phyloP scores from a whole-genome alignment of 2,888 invertebrate species.

The Callyntrura guangdongensis region DNA sequence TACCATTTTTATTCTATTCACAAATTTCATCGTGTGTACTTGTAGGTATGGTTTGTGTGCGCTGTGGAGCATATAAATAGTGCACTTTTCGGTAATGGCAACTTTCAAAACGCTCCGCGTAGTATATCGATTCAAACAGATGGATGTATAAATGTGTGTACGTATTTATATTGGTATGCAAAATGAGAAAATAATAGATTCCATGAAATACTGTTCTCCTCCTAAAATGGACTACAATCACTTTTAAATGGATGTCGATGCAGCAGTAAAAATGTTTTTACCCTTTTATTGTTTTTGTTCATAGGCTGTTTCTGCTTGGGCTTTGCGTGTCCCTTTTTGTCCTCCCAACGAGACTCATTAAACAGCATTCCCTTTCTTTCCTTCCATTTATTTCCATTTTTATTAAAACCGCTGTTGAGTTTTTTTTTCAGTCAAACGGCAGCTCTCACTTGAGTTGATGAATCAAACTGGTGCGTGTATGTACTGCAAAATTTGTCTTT shows the following conservation, averaged over 20 bases:
- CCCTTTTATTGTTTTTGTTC: background rate
- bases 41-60: too few species aligned
- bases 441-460: conserved; percentile 8
- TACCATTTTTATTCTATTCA: too few species aligned
- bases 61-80: too few species aligned
- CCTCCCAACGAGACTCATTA: background rate
- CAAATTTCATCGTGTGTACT: too few species aligned
- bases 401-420: background rate
- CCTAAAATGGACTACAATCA: background rate
- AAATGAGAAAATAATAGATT: background rate
- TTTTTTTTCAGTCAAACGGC: background rate
- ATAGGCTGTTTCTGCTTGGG: background rate
- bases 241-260: conserved; percentile 4
- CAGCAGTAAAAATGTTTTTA: background rate
- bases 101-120: too few species aligned
- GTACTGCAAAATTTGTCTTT: conserved; percentile 1
- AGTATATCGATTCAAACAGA: background rate
- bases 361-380: conserved; percentile 6
- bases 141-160: background rate
- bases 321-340: conserved; percentile 43
- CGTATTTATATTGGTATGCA: background rate
- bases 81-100: too few species aligned
- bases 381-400: background rate
- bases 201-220: background rate
- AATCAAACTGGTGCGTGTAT: conserved; percentile 39